Evolutionary conservation across 2,797 vertebrate species (phyloP).

Genomic region (Hypotaenidia philippensis): DNA sequence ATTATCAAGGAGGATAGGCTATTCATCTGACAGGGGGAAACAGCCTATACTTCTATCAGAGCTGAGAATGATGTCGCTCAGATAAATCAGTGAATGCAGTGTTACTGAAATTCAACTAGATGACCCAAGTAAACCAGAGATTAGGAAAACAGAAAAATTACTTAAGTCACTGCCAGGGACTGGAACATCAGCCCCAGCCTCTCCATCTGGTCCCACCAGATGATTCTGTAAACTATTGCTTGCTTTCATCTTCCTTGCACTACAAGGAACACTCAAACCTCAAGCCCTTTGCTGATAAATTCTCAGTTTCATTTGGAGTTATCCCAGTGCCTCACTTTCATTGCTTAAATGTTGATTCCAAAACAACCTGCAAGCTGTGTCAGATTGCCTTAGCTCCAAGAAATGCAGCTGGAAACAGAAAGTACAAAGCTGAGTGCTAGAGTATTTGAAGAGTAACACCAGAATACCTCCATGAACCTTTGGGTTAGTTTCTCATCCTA

Average conservation of each 20-base stretch:
- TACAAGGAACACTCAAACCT: not conserved
- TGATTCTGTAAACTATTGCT: not conserved
- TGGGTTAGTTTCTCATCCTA: not conserved
- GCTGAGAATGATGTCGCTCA: not conserved
- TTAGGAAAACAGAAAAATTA: not conserved
- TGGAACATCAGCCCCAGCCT: not conserved
- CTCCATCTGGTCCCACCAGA: not conserved
- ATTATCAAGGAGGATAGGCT: not conserved
- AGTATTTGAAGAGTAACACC: not conserved
- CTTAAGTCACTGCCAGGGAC: not conserved
- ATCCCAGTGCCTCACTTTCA: not conserved
- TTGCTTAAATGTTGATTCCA: not conserved
- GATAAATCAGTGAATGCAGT: not conserved
- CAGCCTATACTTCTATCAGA: not conserved
- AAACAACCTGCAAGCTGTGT: constrained; percentile 50
- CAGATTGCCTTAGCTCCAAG: not conserved
- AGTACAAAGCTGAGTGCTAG: not conserved
- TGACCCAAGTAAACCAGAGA: not conserved
- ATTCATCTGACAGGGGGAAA: not conserved
- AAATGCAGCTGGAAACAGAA: not conserved
- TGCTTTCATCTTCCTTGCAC: not conserved
- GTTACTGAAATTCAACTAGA: not conserved
- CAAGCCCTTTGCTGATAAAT: not conserved
- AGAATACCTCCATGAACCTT: not conserved
- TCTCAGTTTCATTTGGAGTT: constrained; percentile 20